phyloP scores from a whole-genome alignment of 2,113 vertebrate genomes.

The Antechinus stuartii region DNA sequence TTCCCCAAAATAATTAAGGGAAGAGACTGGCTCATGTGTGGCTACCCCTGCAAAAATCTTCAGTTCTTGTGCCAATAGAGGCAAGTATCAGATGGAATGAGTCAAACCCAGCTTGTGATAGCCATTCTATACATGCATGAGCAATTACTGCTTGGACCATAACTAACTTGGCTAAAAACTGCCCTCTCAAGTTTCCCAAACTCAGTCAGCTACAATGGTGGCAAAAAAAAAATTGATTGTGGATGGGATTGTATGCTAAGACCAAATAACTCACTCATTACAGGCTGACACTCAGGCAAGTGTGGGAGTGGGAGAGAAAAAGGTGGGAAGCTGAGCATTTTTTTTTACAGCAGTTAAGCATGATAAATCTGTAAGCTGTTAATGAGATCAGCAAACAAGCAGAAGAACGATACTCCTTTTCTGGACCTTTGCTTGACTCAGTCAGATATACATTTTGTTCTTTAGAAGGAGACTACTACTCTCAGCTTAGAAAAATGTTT shows the following conservation, averaged over 20 bases:
- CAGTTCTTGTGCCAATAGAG: neutral
- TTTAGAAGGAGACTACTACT: neutral
- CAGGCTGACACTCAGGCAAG: neutral
- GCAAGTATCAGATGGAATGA: constrained; percentile 6
- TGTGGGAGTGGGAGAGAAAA: neutral
- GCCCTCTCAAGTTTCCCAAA: neutral
- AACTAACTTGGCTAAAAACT: constrained; percentile 1
- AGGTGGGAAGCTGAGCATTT: neutral
- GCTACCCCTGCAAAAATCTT: neutral
- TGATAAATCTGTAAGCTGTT: neutral
- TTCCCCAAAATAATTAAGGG: neutral
- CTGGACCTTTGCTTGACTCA: neutral
- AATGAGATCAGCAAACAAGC: neutral
- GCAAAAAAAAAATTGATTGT: neutral
- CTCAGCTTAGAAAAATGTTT: neutral
- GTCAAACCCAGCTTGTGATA: neutral
- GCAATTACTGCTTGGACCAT: neutral
- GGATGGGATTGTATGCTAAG: neutral
- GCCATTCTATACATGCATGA: constrained; percentile 2
- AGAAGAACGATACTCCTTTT: neutral
- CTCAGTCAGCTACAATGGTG: neutral
- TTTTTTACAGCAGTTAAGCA: neutral
- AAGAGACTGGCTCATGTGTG: neutral
- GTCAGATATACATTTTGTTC: neutral
- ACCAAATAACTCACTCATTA: neutral